Evolutionary conservation across 2,797 vertebrate species (phyloP), one percentile per base, ranked within the genome.

Genomic region (Lacerta agilis): DNA sequence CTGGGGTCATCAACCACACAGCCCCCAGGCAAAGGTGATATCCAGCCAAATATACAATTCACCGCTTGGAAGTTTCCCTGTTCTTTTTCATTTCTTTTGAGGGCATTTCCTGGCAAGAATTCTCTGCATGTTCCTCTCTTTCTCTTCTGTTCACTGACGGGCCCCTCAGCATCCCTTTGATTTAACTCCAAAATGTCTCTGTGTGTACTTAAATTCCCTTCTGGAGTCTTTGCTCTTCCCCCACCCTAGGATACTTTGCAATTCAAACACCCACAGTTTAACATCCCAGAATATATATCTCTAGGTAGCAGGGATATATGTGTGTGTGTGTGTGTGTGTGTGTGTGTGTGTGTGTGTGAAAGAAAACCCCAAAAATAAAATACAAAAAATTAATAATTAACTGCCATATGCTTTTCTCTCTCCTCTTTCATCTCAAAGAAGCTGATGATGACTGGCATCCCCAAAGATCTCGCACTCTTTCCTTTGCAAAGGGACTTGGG

Each of bases 1-100:
- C 0, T 0, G 2, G 6, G 79, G 49, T 55, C 13, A 55, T 81
- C 78, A 78, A 45, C 67, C 0, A 0, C 41, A 27, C 0, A 25
- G 43, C 25, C 41, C n/a, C 41, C 33, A 5, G 9, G 58, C 38
- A 29, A 33, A n/a, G 66, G 82, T 41, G 13, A 69, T 9, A 10
- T 27, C 80, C 66, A 61, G 25, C 55, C 20, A 18, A 72, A 75
- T 8, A n/a, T 18, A 5, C 58, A 78, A 89, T 38, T 78, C 72
- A 80, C 33, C 27, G 1, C 77, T 1, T 66, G 0, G 3, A 55
- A 67, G 69, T 72, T n/a, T 25, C 88, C 7, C n/a, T 0, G 0
- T 17, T 69, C 82, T 8, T 27, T 87, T 73, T 5, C 55, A n/a
- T 17, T 71, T 89, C 72, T 78, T 49, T 17, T 4, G 88, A 79